These are phyloP conservation scores for Vesta saturnalis DNA, from an alignment of 2,888 invertebrate species.

Conservation along the genomic window DNA sequence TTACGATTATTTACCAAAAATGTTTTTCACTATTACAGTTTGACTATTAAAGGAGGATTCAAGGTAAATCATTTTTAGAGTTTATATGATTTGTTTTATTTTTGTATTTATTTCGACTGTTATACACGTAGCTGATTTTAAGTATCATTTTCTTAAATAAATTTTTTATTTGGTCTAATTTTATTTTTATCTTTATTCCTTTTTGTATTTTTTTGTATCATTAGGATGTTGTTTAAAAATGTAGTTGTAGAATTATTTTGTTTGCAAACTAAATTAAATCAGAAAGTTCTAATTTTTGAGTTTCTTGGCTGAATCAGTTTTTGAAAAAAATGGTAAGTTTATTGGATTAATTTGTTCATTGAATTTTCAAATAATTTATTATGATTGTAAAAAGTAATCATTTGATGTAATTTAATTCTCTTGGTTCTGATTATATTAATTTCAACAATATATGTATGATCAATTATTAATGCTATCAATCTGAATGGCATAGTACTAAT, in stretches of 20 bases:
- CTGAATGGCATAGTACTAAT: too few relatives aligned
- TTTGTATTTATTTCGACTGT: conserved; percentile 6
- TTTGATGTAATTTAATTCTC: too few relatives aligned
- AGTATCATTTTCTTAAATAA: conserved; percentile 8
- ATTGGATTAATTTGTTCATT: too few relatives aligned
- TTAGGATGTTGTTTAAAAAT: neutral
- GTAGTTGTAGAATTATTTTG: neutral
- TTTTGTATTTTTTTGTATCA: neutral
- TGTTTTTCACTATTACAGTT: neutral
- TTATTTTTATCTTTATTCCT: neutral
- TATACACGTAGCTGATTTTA: neutral
- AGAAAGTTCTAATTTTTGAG: too few relatives aligned
- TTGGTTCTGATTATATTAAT: too few relatives aligned
- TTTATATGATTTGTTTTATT: conserved; percentile 3
- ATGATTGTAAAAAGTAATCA: too few relatives aligned
- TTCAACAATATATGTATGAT: too few relatives aligned
- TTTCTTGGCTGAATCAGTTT: too few relatives aligned
- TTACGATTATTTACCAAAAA: neutral
- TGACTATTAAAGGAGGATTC: neutral
- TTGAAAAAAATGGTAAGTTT: too few relatives aligned
- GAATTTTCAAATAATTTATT: too few relatives aligned
- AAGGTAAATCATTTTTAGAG: conserved; percentile 6
- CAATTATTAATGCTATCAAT: too few relatives aligned
- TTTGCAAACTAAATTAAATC: too few relatives aligned
- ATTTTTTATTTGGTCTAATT: conserved; percentile 19